These are phyloP conservation scores for Thamnophis sirtalis DNA, from an alignment of 2,113 vertebrate species.

Conservation along the genomic window DNA sequence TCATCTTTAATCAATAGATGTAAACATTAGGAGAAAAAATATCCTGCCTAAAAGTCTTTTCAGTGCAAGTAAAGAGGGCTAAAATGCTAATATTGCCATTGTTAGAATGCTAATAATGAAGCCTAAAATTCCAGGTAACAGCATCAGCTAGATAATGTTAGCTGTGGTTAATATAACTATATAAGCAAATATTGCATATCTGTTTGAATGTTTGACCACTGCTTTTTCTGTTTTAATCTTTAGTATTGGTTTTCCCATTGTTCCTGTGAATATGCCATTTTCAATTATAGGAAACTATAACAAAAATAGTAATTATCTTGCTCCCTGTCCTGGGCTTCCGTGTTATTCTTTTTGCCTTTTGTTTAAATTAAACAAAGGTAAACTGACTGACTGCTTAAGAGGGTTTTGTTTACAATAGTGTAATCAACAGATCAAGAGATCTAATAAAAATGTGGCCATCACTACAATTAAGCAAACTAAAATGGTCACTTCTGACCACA, in stretches of 20 bases:
- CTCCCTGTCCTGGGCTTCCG: not conserved
- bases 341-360: constrained; percentile 5
- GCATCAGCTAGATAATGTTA: not conserved
- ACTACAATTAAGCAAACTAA: too few relatives aligned
- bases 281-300: not conserved
- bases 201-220: not conserved
- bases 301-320: not conserved
- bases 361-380: not conserved
- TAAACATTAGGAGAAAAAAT: not conserved
- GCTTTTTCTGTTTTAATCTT: not conserved
- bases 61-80: not conserved
- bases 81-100: not conserved
- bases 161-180: not conserved
- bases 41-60: not conserved
- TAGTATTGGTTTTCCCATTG: not conserved
- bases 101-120: not conserved
- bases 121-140: not conserved
- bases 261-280: not conserved
- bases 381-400: not conserved
- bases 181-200: not conserved
- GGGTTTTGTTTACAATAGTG: not conserved
- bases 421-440: not conserved
- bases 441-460: not conserved
- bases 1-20: not conserved
- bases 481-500: too few relatives aligned